Percentiles rank a stretch among this genome's conserved stretches.
These are phyloP conservation scores for Calycopis cecrops DNA, from an alignment of 1,140 invertebrate genomes.

Conservation along the genomic window DNA sequence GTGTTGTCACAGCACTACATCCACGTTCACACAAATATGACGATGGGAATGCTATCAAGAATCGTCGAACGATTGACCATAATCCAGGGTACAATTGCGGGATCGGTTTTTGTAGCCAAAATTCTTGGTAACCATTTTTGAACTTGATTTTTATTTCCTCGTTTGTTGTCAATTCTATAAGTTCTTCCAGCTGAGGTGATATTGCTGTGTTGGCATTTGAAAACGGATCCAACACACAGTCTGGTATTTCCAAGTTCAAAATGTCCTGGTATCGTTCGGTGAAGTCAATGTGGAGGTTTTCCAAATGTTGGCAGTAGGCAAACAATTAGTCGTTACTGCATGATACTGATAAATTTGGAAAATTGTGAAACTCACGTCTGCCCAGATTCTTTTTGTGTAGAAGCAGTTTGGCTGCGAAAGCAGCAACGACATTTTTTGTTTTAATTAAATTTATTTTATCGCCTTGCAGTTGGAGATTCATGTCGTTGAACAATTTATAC, in stretches of 20 bases:
- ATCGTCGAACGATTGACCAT: no score
- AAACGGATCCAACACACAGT: constrained; percentile 24
- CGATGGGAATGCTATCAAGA: no score
- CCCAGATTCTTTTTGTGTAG: constrained; percentile 47
- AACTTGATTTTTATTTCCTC: constrained; percentile 19
- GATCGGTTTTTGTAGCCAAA: constrained; percentile 21
- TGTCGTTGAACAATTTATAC: constrained; percentile 34
- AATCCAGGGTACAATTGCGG: constrained; percentile 19
- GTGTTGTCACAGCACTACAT: no score
- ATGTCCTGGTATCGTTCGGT: constrained; percentile 35
- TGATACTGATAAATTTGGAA: constrained; percentile 43
- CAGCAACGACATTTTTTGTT: constrained; percentile 47
- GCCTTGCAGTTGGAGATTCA: constrained; percentile 44
- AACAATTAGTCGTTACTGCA: constrained; percentile 32
- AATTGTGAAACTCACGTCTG: constrained; percentile 42
- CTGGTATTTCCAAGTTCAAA: constrained; percentile 29
- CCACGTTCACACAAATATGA: no score
- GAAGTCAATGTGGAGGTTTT: constrained; percentile 37
- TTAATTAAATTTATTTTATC: constrained; percentile 56
- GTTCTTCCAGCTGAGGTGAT: constrained; percentile 22
- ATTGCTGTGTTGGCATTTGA: constrained; percentile 27
- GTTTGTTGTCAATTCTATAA: constrained; percentile 16
- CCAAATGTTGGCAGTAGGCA: constrained; percentile 40
- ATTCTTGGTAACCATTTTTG: constrained; percentile 22
- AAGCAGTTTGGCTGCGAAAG: constrained; percentile 48